Evolutionary conservation across 1,140 invertebrate genomes (phyloP).

Genomic region (Lordiphosa collinella): DNA sequence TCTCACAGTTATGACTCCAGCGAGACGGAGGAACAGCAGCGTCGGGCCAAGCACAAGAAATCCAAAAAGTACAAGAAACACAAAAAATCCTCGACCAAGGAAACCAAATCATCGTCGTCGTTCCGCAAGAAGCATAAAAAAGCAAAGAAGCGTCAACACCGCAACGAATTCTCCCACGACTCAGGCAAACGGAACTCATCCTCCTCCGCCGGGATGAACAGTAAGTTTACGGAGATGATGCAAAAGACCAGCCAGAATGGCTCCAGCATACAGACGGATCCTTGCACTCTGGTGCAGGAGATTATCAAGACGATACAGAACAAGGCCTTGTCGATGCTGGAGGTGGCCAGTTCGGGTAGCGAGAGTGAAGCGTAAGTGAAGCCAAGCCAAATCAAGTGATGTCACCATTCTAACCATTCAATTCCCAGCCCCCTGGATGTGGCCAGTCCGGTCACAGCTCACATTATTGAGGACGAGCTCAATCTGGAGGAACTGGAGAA

Average conservation of each 20-base stretch:
- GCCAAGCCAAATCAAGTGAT: too few relatives aligned
- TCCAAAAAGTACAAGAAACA: slow-evolving; percentile 82
- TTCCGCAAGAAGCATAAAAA: slow-evolving; percentile 73
- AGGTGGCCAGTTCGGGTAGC: slow-evolving; percentile 84
- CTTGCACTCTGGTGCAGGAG: slow-evolving; percentile 67
- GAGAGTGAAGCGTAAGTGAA: slow-evolving; percentile 82
- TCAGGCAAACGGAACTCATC: slow-evolving; percentile 53
- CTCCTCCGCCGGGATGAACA: slow-evolving; percentile 42
- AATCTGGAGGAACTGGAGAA: slow-evolving; percentile 93
- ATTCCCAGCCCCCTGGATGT: slow-evolving; percentile 83
- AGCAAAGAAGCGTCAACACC: slow-evolving; percentile 54
- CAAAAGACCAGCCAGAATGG: slow-evolving; percentile 73
- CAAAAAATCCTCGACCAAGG: slow-evolving; percentile 79
- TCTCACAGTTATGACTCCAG: slow-evolving; percentile 56
- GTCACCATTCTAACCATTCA: too few relatives aligned
- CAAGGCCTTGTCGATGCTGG: slow-evolving; percentile 81
- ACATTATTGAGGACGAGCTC: slow-evolving; percentile 90
- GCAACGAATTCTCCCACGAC: slow-evolving; percentile 48
- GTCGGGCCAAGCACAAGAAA: slow-evolving; percentile 60
- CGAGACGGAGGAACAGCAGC: slow-evolving; percentile 58
- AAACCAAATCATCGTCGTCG: slow-evolving; percentile 40
- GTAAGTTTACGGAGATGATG: slow-evolving; percentile 75
- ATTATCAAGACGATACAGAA: slow-evolving; percentile 74
- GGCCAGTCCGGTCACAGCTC: slow-evolving; percentile 86
- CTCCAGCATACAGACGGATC: slow-evolving; percentile 65